Evolutionary conservation across 2,888 invertebrate genomes (phyloP).

Genomic region (Cheilosia scutellata): DNA sequence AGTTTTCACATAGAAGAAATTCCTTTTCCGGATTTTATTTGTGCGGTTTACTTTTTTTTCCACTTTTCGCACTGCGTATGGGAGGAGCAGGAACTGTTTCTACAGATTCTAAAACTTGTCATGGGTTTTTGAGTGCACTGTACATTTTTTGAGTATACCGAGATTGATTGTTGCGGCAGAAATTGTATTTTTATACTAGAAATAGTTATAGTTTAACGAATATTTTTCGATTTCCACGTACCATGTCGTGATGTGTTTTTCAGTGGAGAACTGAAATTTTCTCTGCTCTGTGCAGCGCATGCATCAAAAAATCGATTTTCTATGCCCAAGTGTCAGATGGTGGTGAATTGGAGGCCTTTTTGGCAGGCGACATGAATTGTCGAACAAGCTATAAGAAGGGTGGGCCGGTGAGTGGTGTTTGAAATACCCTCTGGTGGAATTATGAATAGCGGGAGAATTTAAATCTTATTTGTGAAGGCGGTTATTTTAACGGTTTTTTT

Average conservation of each 20-base stretch:
- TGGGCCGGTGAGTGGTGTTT: constrained; percentile 32
- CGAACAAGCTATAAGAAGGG: neutral
- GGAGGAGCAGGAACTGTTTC: constrained; percentile 37
- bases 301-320: constrained; percentile 81
- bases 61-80: constrained; percentile 36
- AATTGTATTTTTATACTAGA: constrained; percentile 42
- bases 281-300: constrained; percentile 78
- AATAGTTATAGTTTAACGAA: constrained; percentile 42
- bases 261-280: constrained; percentile 73
- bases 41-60: constrained; percentile 52
- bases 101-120: constrained; percentile 53
- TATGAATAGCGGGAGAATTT: constrained; percentile 18
- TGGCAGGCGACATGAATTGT: constrained; percentile 26
- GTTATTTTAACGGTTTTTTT: neutral
- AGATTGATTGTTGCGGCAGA: constrained; percentile 12
- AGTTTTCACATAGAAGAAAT: constrained; percentile 39
- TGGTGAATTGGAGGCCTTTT: constrained; percentile 54
- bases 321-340: constrained; percentile 68
- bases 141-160: constrained; percentile 52
- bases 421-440: neutral
- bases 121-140: constrained; percentile 38
- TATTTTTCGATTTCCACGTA: constrained; percentile 60
- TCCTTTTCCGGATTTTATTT: constrained; percentile 40
- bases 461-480: neutral
- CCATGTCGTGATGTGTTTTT: constrained; percentile 73